Conservation (phyloP, 2,113 vertebrate genomes). For the Guaruba guarouba region DNA sequence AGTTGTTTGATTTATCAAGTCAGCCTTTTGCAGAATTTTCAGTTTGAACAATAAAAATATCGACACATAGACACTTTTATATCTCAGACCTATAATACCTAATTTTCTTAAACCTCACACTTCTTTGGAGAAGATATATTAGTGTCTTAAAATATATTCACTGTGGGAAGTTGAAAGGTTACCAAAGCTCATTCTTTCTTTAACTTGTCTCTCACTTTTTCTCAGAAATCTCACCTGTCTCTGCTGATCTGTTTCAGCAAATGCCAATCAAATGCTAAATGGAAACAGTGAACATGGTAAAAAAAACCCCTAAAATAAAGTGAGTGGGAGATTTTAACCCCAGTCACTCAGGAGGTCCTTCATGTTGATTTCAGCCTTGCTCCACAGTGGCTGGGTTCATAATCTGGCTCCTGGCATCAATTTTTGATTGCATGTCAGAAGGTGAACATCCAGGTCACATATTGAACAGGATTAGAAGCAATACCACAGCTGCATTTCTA, state of each 20-base stretch:
- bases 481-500: background rate
- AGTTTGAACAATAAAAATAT: background rate
- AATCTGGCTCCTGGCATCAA: background rate
- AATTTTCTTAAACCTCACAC: background rate
- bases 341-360: background rate
- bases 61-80: background rate
- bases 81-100: background rate
- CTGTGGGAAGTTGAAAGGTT: background rate
- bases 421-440: background rate
- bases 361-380: background rate
- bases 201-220: background rate
- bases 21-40: background rate
- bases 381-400: background rate
- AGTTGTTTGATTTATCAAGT: background rate
- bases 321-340: background rate
- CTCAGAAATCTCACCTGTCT: background rate
- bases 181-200: background rate
- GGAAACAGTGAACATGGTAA: background rate
- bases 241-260: background rate
- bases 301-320: background rate
- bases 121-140: background rate
- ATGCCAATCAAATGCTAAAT: background rate
- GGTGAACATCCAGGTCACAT: background rate
- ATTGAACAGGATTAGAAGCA: background rate
- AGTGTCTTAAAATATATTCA: background rate